Percentiles rank a stretch among this genome's conserved stretches.
These are phyloP conservation scores for Acanthurus lineatus DNA, from an alignment of 2,797 vertebrate genomes.

Conservation along the genomic window DNA sequence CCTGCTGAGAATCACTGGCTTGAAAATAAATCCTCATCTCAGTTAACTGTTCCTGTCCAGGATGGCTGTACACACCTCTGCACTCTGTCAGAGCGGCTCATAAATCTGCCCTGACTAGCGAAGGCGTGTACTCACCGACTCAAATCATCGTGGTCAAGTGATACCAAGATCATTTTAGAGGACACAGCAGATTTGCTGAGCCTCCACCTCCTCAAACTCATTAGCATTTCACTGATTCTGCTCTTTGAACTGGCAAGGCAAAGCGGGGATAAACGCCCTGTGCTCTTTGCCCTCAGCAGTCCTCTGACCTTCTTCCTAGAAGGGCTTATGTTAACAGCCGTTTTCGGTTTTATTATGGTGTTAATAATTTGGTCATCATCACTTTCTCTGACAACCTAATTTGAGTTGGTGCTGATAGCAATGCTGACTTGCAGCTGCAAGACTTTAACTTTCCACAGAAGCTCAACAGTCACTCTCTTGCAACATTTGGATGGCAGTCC, in stretches of 20 bases:
- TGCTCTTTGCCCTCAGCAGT: conserved; percentile 39
- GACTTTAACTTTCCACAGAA: conserved; percentile 37
- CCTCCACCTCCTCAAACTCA: conserved; percentile 51
- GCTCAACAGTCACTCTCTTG: conserved; percentile 42
- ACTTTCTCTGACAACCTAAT: conserved; percentile 23
- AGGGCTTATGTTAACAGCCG: conserved; percentile 4
- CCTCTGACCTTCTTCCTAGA: conserved; percentile 26
- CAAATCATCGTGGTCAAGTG: conserved; percentile 37
- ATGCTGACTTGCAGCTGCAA: conserved; percentile 46
- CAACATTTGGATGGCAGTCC: conserved; percentile 22
- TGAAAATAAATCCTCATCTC: conserved; percentile 71
- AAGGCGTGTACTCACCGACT: conserved; percentile 30
- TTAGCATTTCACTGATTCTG: conserved; percentile 75
- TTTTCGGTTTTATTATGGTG: conserved; percentile 12
- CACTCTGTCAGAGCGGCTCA: conserved; percentile 62
- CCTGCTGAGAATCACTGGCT: conserved; percentile 39
- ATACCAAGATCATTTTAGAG: conserved; percentile 73
- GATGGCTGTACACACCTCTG: conserved; percentile 60
- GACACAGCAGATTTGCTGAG: conserved; percentile 67
- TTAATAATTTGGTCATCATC: conserved; percentile 43
- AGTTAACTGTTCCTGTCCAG: conserved; percentile 49
- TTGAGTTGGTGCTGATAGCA: conserved; percentile 17
- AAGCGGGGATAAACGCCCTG: conserved; percentile 28
- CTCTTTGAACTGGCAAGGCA: conserved; percentile 49
- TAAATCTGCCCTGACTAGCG: conserved; percentile 71